These are phyloP conservation scores for Leptoclinus maculatus DNA, from an alignment of 2,797 vertebrate genomes.

Conservation along the genomic window DNA sequence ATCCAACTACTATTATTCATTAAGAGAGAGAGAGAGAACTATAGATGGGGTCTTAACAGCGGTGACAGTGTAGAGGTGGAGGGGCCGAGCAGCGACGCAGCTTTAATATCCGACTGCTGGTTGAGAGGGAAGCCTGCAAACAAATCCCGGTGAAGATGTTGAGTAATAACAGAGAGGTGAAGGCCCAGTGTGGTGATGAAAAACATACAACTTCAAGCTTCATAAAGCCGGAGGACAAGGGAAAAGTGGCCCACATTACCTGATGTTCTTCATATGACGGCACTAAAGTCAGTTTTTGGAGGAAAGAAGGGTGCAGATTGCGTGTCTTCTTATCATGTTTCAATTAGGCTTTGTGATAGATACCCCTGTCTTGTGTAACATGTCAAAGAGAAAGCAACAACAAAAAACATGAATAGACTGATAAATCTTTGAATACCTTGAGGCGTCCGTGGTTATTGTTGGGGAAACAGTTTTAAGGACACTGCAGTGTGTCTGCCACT, in stretches of 20 bases:
- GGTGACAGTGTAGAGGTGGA: background rate
- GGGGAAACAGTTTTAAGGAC: background rate
- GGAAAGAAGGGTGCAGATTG: background rate
- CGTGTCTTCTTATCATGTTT: background rate
- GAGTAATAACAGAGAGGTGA: background rate
- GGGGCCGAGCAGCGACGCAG: background rate
- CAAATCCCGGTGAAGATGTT: background rate
- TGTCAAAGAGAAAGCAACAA: background rate
- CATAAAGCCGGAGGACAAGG: background rate
- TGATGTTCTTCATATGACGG: background rate
- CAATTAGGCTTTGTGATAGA: background rate
- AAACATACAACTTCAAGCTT: background rate
- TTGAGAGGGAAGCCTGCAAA: background rate
- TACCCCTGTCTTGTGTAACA: background rate
- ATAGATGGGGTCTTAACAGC: too few species aligned
- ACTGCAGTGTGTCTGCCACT: slow-evolving; percentile 48
- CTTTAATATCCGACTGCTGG: background rate
- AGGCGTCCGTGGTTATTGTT: too few species aligned
- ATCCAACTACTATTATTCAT: background rate
- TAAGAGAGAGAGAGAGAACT: background rate
- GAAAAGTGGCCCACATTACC: background rate
- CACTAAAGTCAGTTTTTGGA: background rate
- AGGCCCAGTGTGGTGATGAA: background rate
- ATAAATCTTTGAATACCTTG: background rate
- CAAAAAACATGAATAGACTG: background rate